phyloP scores from a whole-genome alignment of 2,888 invertebrate genomes.

The Patella ulyssiponensis region DNA sequence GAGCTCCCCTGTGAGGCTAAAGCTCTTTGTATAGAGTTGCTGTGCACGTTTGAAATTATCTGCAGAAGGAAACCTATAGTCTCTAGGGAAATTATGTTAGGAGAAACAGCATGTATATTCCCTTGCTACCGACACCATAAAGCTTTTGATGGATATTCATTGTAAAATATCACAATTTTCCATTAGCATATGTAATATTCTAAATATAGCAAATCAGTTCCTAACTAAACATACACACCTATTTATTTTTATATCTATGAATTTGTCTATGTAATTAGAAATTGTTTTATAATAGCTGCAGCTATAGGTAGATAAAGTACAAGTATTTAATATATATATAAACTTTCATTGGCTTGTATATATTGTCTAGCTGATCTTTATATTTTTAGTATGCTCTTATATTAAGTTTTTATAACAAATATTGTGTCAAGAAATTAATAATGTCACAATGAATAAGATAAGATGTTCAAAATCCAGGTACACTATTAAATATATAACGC shows the following conservation, averaged over 20 bases:
- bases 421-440: too few species aligned
- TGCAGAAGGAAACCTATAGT: slow-evolving; percentile 1
- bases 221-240: not conserved
- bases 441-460: too few species aligned
- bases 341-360: too few species aligned
- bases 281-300: not conserved
- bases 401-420: too few species aligned
- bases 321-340: too few species aligned
- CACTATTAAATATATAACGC: too few species aligned
- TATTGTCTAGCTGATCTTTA: too few species aligned
- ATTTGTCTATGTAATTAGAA: not conserved
- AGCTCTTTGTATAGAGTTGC: not conserved
- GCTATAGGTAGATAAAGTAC: not conserved
- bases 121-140: not conserved
- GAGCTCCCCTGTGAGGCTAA: not conserved
- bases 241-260: not conserved
- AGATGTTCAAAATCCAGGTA: too few species aligned
- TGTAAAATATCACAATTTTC: slow-evolving; percentile 7
- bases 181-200: too few species aligned
- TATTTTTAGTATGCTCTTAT: too few species aligned
- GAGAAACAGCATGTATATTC: slow-evolving; percentile 11
- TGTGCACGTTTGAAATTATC: slow-evolving; percentile 9
- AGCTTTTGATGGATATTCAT: not conserved
- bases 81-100: slow-evolving; percentile 9
- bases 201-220: not conserved